Evolutionary conservation across 1,140 invertebrate species (phyloP).

Genomic region (Conus betulinus): DNA sequence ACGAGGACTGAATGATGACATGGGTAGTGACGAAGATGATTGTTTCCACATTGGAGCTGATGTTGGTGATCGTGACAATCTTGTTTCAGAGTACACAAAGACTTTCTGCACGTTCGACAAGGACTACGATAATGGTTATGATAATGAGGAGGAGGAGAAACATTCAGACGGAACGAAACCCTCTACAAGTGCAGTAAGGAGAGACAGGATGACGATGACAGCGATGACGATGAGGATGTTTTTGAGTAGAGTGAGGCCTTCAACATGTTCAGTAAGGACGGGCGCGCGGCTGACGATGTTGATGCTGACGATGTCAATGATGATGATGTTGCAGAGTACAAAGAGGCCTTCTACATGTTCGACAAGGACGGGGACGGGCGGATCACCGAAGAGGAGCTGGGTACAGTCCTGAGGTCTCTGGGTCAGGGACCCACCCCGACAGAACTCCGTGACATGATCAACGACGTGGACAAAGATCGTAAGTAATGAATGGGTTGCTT

Average conservation of each 20-base stretch:
- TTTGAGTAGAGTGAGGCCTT: too few species aligned
- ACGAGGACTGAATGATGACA: not conserved
- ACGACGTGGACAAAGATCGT: conserved; percentile 84
- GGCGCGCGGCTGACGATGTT: not conserved
- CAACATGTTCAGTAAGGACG: not conserved
- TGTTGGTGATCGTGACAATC: not conserved
- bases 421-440: conserved; percentile 60
- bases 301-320: not conserved
- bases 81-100: too few species aligned
- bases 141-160: too few species aligned
- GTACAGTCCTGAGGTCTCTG: conserved; percentile 56
- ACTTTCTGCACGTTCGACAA: too few species aligned
- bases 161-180: too few species aligned
- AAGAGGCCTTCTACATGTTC: conserved; percentile 60
- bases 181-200: too few species aligned
- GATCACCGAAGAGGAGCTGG: conserved; percentile 57
- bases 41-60: too few species aligned
- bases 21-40: too few species aligned
- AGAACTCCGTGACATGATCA: conserved; percentile 91
- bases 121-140: too few species aligned
- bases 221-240: not conserved
- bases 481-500: not conserved
- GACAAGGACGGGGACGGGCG: conserved; percentile 60
- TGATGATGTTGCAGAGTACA: conserved; percentile 40
- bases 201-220: not conserved